A percentile compares a stretch with the other conserved stretches of the same genome.
Evolutionary conservation across 2,113 vertebrate species (phyloP).

Genomic region (Plecturocebus donacophilus): DNA sequence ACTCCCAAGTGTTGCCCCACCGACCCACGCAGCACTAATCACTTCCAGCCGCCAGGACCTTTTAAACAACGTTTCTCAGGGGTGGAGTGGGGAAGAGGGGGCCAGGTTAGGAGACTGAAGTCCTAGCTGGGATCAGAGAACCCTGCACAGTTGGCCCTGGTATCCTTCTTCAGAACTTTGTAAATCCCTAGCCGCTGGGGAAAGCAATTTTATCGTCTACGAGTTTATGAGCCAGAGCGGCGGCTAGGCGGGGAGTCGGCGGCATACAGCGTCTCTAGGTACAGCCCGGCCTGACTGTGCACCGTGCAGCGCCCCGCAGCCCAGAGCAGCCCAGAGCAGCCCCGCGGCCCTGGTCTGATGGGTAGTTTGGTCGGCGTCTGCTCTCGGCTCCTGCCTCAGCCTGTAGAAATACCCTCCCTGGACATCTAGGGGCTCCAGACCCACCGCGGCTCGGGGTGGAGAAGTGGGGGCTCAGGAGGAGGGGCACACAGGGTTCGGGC

Average conservation of each 20-base stretch:
- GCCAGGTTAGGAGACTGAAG: not conserved
- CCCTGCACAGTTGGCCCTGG: not conserved
- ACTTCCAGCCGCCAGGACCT: slow-evolving; percentile 71
- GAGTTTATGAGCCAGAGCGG: slow-evolving; percentile 57
- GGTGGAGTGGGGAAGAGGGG: not conserved
- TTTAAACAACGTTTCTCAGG: slow-evolving; percentile 59
- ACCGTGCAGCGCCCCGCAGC: no score
- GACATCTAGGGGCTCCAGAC: slow-evolving; percentile 37
- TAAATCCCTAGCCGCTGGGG: not conserved
- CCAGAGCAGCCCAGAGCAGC: not conserved
- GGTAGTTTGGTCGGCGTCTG: not conserved
- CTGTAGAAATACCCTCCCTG: not conserved
- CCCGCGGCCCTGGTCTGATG: not conserved
- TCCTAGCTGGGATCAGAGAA: not conserved
- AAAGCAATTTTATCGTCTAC: slow-evolving; percentile 57
- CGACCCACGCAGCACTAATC: slow-evolving; percentile 62
- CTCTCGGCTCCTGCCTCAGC: not conserved
- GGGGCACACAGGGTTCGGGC: slow-evolving; percentile 37
- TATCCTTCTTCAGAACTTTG: not conserved
- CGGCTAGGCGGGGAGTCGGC: not conserved
- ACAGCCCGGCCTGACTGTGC: not conserved
- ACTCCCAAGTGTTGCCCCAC: not conserved
- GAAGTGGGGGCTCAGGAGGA: slow-evolving; percentile 56
- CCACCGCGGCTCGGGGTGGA: not conserved
- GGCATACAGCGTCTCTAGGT: not conserved